Conservation (phyloP, 2,113 vertebrate genomes). For the Leuciscus idus region DNA sequence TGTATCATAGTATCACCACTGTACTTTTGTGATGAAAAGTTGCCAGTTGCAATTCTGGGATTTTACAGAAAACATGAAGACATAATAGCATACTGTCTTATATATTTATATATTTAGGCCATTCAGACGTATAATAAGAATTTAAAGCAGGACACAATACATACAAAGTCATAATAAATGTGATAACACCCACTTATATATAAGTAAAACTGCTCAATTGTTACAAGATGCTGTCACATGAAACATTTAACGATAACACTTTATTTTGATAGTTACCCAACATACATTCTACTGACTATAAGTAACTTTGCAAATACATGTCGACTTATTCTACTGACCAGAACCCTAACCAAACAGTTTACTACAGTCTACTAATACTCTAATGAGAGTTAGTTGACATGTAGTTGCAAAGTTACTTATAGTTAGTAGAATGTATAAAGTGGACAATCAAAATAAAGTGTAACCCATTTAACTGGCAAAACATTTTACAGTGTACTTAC, state of each 20-base stretch:
- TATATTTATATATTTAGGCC: neutral
- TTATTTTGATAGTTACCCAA: too few species aligned
- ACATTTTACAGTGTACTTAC: constrained; percentile 70
- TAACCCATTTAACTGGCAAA: neutral
- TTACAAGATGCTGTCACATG: neutral
- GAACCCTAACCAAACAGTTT: too few species aligned
- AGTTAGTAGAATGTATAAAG: too few species aligned
- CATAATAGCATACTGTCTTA: neutral
- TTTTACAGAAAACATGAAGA: neutral
- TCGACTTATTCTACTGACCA: too few species aligned
- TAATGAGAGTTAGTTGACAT: too few species aligned
- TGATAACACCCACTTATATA: neutral
- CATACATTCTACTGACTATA: too few species aligned
- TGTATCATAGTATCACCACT: neutral
- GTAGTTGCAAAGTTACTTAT: too few species aligned
- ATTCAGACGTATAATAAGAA: neutral
- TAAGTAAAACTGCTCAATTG: neutral
- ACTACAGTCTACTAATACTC: too few species aligned
- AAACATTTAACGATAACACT: neutral
- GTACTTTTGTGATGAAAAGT: neutral
- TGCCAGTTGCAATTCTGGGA: neutral
- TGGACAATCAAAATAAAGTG: too few species aligned
- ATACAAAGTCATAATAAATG: neutral
- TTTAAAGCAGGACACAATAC: neutral
- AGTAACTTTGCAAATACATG: too few species aligned